Evolutionary conservation across 2,113 vertebrate genomes (phyloP), one percentile per base, ranked within the genome.

Genomic region (Barnardius zonarius): DNA sequence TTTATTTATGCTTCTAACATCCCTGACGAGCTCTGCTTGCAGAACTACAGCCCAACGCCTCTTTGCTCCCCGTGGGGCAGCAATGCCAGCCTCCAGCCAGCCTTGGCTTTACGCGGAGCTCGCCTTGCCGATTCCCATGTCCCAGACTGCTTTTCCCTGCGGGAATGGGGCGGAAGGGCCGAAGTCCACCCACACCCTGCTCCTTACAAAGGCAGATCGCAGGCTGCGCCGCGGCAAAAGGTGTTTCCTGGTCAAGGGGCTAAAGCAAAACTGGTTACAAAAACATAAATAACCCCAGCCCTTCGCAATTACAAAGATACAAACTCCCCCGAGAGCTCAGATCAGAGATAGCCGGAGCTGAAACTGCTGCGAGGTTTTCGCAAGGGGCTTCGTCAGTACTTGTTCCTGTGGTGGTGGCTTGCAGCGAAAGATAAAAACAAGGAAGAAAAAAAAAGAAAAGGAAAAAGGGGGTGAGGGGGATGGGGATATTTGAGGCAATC

Each of bases 111-210:
- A n/a, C 12, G n/a, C 57, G 35, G 57, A 59, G 33, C 57, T 35
- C 57, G 15, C 9, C 30, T 1, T 5, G 33, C 17, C 28, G 13
- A 35, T 11, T 48, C 55, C 33, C 1, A 3, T 43, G 37, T 64
- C 79, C 72, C 59, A 13, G 2, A 3, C 1, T 3, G 15, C n/a
- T 91, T 67, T 37, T 35, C 20, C 59, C 77, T 1, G 0, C 0
- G 6, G 78, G 78, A 84, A 75, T 0, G 1, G 8, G 33, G 55
- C 20, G 9, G 95, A 94, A 94, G 11, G 39, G 52, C 74, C 10
- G 2, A 72, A 79, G 68, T 63, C 66, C 87, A 91, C 28, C 93
- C 93, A 57, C 93, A 67, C 92, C 92, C 93, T 78, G 82, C 46
- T 68, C 57, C 76, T 9, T 16, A 55, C 69, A 52, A 31, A 87